These are phyloP conservation scores for Tragelaphus eurycerus DNA, from an alignment of 2,797 vertebrate genomes.

Conservation along the genomic window DNA sequence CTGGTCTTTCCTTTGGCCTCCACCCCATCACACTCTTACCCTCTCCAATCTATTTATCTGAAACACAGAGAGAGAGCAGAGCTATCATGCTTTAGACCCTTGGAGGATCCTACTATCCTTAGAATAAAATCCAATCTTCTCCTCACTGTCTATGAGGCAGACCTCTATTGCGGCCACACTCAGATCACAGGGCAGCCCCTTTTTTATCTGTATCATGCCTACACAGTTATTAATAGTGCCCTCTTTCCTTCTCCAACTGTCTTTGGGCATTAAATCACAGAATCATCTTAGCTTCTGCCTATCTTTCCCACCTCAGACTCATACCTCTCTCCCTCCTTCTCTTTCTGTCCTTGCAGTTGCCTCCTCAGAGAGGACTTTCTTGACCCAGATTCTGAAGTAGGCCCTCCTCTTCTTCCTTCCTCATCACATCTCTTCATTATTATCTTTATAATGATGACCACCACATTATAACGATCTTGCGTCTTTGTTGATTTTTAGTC, in stretches of 20 bases:
- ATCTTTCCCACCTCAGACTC: background rate
- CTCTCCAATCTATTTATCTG: too few species aligned
- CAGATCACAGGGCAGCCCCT: background rate
- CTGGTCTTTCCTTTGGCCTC: too few species aligned
- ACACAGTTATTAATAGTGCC: too few species aligned
- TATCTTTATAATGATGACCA: background rate
- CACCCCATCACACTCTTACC: accelerated
- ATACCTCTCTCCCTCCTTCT: background rate
- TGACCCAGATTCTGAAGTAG: background rate
- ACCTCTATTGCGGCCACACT: background rate
- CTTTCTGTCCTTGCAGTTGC: background rate
- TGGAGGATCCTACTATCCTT: background rate
- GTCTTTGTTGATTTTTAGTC: background rate
- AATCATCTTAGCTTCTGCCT: background rate
- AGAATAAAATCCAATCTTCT: background rate
- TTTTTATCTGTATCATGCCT: background rate
- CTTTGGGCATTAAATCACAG: background rate
- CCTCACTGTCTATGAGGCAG: background rate
- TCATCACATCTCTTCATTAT: background rate
- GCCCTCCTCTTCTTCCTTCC: background rate
- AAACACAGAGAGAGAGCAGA: background rate
- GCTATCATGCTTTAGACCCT: background rate
- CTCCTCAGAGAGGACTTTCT: background rate
- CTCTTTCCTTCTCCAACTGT: background rate
- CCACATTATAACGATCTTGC: background rate